phyloP scores from a whole-genome alignment of 1,140 invertebrate species.

The Dermatophagoides farinae region DNA sequence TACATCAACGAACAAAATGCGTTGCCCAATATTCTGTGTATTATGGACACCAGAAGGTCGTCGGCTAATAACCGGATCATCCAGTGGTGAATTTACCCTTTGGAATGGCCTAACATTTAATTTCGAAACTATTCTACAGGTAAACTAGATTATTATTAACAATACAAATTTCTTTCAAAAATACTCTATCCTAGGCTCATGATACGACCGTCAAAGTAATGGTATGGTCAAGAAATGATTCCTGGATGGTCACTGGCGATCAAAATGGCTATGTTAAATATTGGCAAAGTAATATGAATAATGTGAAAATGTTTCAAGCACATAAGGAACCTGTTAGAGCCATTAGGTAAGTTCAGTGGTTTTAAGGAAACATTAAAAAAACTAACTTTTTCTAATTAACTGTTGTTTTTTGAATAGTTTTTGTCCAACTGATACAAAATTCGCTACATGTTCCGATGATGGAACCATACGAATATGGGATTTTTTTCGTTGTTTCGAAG shows the following conservation, averaged over 20 bases:
- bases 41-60: conserved; percentile 96
- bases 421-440: conserved; percentile 93
- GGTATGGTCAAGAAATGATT: conserved; percentile 97
- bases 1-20: conserved; percentile 97
- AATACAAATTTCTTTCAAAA: background rate
- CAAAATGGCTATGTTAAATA: conserved; percentile 97
- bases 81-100: conserved; percentile 94
- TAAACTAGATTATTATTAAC: no score
- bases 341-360: conserved; percentile 48
- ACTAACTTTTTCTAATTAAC: background rate
- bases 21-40: conserved; percentile 94
- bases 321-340: conserved; percentile 98
- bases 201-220: conserved; percentile 91
- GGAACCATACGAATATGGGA: conserved; percentile 96
- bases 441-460: conserved; percentile 97
- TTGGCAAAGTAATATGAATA: conserved; percentile 99
- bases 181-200: conserved; percentile 49
- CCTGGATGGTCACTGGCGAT: conserved; percentile 99
- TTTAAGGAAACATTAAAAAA: background rate
- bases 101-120: conserved; percentile 99
- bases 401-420: conserved; percentile 48
- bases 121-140: conserved; percentile 98
- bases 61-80: conserved; percentile 88
- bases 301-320: conserved; percentile 99
- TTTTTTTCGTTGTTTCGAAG: conserved; percentile 34